A percentile compares a stretch with the other conserved stretches of the same genome.
These are phyloP conservation scores for Pammene aurita DNA, from an alignment of 2,888 invertebrate genomes.

Conservation along the genomic window DNA sequence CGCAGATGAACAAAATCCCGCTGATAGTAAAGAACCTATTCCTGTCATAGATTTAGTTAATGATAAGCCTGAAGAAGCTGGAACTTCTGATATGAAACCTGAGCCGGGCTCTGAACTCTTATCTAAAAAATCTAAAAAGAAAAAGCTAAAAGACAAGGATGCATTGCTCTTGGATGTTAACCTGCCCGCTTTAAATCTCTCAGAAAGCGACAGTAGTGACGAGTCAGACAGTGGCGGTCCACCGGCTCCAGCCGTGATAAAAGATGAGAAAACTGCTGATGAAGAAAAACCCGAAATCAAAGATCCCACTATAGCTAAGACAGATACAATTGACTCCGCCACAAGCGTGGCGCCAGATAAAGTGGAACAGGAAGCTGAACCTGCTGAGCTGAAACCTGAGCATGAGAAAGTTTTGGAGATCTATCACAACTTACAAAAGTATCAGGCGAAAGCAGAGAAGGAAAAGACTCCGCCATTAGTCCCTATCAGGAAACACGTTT, in stretches of 20 bases:
- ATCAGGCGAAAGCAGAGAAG: constrained; percentile 86
- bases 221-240: constrained; percentile 80
- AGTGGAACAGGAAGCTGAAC: constrained; percentile 50
- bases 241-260: constrained; percentile 56
- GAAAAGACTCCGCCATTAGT: constrained; percentile 76
- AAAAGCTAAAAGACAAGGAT: constrained; percentile 77
- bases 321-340: constrained; percentile 44
- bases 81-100: constrained; percentile 63
- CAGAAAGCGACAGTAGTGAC: constrained; percentile 92
- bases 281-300: constrained; percentile 53
- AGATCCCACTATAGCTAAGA: constrained; percentile 46
- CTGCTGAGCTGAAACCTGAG: constrained; percentile 72
- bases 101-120: constrained; percentile 61
- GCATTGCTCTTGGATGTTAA: constrained; percentile 81
- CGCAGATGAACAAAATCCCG: constrained; percentile 52
- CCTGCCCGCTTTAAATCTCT: constrained; percentile 91
- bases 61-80: constrained; percentile 66
- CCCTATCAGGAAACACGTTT: constrained; percentile 82
- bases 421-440: constrained; percentile 90
- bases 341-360: constrained; percentile 46
- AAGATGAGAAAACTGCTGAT: constrained; percentile 53
- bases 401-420: constrained; percentile 87
- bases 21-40: constrained; percentile 65
- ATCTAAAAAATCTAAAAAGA: constrained; percentile 76
- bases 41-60: constrained; percentile 71